Evolutionary conservation across 30 jellyfish, hydroid and myxozoan species (phyloP), one percentile per base, ranked within the genome.

Genomic region (Turritopsis rubra): DNA sequence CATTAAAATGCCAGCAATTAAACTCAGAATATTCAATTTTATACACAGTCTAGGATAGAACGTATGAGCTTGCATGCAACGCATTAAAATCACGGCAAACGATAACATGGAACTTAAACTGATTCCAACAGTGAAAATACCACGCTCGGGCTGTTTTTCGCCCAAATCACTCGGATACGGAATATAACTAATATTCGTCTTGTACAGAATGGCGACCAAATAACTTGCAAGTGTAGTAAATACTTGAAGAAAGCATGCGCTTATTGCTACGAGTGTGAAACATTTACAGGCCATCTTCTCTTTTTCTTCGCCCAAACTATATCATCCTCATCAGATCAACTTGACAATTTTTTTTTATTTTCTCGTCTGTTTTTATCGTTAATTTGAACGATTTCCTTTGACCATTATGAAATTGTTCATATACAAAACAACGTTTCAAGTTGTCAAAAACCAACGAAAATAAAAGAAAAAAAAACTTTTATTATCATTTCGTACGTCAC

Each of bases 111-210:
- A 21, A 16, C 88, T 71, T 24, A 82, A n/a, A 17, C 73, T n/a
- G 25, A 82, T 24, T 21, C 82, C 88, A 71, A 71, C 65, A 18
- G 85, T 65, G 65, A 65, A 82, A 21, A 82, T 54, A 1, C 88
- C 84, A 24, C 72, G 68, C 73, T 82, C 88, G 7, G 88, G 88
- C 21, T 82, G 87, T 22, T 82, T 28, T 18, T 65, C 29, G 18
- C 88, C 84, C 52, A 82, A 21, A 8, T 82, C 87, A 65, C 88
- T 82, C 17, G 88, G 88, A 26, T 20, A 82, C 26, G 75, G 70
- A 28, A 82, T 24, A 71, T 82, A 82, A 20, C 72, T 28, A 21
- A 23, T 16, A 66, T 31, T 71, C 4, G 19, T 53, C 52, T 82
- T 82, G 78, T 24, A 13, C 29, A 66, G 26, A 1, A 71, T 25